Conservation (phyloP, 2,113 vertebrate genomes). For the Acrocephalus kingi region DNA sequence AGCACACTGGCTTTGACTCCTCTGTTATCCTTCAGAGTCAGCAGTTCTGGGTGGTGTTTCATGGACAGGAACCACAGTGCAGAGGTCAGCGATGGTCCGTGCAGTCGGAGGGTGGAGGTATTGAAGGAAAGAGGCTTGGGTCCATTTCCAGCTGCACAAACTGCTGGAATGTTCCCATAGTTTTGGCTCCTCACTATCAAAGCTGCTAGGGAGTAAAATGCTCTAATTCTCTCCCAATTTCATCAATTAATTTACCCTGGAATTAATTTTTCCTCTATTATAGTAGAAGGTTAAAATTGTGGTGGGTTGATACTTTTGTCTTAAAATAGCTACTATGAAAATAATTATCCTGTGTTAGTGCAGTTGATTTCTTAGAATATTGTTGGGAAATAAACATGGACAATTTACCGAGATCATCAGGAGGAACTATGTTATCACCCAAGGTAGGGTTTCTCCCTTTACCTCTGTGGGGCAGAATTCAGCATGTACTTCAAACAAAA, state of each 20-base stretch:
- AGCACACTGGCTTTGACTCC: neutral
- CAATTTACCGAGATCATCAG: neutral
- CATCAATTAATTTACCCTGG: neutral
- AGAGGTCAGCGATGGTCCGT: rapidly evolving
- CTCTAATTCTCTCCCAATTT: neutral
- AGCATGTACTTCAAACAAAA: neutral
- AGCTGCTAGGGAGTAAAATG: neutral
- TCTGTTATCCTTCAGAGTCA: neutral
- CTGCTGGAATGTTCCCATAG: rapidly evolving
- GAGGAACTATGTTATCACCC: neutral
- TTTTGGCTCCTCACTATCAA: neutral
- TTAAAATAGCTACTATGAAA: neutral
- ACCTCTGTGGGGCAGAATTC: neutral
- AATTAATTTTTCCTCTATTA: neutral
- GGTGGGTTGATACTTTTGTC: neutral
- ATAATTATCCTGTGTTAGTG: neutral
- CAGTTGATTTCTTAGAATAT: neutral
- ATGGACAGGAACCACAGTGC: rapidly evolving
- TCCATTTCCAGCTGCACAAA: neutral
- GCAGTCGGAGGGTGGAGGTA: neutral
- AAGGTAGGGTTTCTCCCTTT: neutral
- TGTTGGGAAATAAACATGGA: neutral
- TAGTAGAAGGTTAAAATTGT: neutral
- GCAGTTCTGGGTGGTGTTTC: neutral
- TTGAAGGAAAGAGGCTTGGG: neutral